phyloP scores from a whole-genome alignment of 2,113 vertebrate genomes.

The Semnornis frantzii region DNA sequence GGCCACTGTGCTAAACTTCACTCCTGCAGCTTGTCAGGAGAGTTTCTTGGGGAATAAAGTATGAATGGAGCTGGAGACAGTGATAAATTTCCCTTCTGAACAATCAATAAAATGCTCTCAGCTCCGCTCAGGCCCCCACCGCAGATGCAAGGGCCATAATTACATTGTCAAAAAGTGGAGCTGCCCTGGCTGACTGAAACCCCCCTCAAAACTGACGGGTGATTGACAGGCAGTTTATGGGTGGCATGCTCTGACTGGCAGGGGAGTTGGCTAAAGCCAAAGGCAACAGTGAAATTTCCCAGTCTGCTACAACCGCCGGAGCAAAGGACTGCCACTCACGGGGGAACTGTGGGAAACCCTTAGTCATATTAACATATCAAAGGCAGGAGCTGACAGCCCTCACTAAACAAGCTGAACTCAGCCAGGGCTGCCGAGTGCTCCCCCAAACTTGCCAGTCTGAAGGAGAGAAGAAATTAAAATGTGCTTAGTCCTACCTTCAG shows the following conservation, averaged over 20 bases:
- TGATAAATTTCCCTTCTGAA: slow-evolving; percentile 94
- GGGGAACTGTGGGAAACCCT: slow-evolving; percentile 66
- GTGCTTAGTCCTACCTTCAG: neutral
- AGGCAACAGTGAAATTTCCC: slow-evolving; percentile 76
- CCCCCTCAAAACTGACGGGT: slow-evolving; percentile 77
- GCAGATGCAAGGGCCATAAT: slow-evolving; percentile 87
- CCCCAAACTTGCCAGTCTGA: neutral
- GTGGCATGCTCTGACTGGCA: slow-evolving; percentile 83
- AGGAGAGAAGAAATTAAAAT: slow-evolving; percentile 41
- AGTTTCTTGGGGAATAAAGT: slow-evolving; percentile 79
- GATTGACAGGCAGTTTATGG: slow-evolving; percentile 81
- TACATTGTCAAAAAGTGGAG: slow-evolving; percentile 92
- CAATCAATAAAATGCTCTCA: slow-evolving; percentile 92
- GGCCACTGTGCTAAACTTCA: slow-evolving; percentile 59
- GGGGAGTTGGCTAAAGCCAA: slow-evolving; percentile 72
- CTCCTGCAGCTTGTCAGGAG: slow-evolving; percentile 76
- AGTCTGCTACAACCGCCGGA: slow-evolving; percentile 72
- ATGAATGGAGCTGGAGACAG: slow-evolving; percentile 82
- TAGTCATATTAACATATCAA: slow-evolving; percentile 83
- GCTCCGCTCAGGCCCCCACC: slow-evolving; percentile 77
- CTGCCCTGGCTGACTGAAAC: slow-evolving; percentile 72
- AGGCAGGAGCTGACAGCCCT: slow-evolving; percentile 74
- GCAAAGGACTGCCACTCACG: slow-evolving; percentile 69
- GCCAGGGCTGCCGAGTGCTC: slow-evolving; percentile 34
- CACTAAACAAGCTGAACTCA: slow-evolving; percentile 65